These are phyloP conservation scores for Hipposideros armiger DNA, from an alignment of 2,113 vertebrate species.

Conservation along the genomic window DNA sequence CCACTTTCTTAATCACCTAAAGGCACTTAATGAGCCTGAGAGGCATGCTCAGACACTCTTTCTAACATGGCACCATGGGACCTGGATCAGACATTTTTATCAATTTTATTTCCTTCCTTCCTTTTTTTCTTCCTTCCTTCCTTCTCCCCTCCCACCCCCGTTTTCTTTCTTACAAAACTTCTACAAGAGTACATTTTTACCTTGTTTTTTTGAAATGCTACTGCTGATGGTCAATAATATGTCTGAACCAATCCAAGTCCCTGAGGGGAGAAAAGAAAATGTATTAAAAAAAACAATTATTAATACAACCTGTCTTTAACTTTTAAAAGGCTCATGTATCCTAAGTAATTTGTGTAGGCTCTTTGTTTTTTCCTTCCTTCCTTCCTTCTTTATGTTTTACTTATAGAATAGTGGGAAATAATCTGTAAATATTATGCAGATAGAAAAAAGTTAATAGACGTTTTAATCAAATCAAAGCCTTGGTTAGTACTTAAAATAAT, in stretches of 20 bases:
- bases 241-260: background rate
- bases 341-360: background rate
- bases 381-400: background rate
- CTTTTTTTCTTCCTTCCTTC: background rate
- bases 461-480: slow-evolving; percentile 27
- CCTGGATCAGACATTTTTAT: background rate
- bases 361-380: too few species aligned
- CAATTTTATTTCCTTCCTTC: background rate
- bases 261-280: background rate
- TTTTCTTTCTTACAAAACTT: background rate
- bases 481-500: slow-evolving; percentile 13
- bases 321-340: background rate
- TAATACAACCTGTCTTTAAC: background rate
- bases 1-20: background rate
- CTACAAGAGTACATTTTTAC: background rate
- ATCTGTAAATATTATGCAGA: slow-evolving; percentile 13
- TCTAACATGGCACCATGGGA: background rate
- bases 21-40: too few species aligned
- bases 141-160: background rate
- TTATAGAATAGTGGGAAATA: background rate
- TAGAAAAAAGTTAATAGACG: slow-evolving; percentile 37
- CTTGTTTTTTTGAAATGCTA: background rate
- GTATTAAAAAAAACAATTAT: background rate
- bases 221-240: slow-evolving; percentile 3
- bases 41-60: background rate